phyloP scores from a whole-genome alignment of 2,113 vertebrate genomes.

The cattle (Bos taurus) region ARS-UCD2.0 NC_037332.1:4495001-4495500 shows the following conservation, averaged over 20 bases:
- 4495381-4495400: neutral
- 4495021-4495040: neutral
- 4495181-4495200: neutral
- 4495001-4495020: constrained; percentile 35
- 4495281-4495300: constrained; percentile 18
- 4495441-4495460: neutral
- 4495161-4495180: neutral
- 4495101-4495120: neutral
- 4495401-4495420: neutral
- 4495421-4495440: neutral
- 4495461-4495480: neutral
- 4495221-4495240: neutral
- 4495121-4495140: neutral
- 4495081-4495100: neutral
- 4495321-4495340: neutral
- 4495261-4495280: neutral
- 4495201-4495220: neutral
- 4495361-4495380: neutral
- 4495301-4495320: neutral
- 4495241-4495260: constrained; percentile 20
- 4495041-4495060: neutral
- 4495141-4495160: neutral
- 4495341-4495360: neutral
- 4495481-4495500: neutral
- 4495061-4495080: neutral